A percentile compares a stretch with the other conserved stretches of the same genome.
These are phyloP conservation scores for Gambelia wislizenii DNA, from an alignment of 2,797 vertebrate genomes.

Conservation along the genomic window DNA sequence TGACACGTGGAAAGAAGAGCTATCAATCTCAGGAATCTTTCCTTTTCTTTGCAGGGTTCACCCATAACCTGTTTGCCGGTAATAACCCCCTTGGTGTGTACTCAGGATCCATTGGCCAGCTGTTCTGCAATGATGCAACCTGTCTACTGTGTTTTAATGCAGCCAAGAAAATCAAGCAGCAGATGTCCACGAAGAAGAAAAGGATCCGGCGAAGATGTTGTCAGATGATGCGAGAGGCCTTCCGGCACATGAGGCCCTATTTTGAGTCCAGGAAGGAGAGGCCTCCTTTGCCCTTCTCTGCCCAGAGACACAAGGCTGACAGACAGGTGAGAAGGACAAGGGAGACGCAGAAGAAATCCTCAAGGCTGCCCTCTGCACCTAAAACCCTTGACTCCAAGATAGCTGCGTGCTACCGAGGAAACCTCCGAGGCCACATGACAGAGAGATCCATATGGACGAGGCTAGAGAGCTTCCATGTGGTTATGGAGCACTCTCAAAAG, in stretches of 20 bases:
- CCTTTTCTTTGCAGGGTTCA: not conserved
- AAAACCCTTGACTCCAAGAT: not conserved
- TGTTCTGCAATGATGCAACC: conserved; percentile 56
- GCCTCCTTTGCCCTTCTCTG: too few relatives aligned
- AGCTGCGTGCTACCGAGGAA: not conserved
- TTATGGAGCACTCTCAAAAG: not conserved
- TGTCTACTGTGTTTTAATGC: conserved; percentile 48
- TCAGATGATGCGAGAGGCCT: too few relatives aligned
- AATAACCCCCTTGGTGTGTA: accelerated
- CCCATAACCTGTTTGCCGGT: too few relatives aligned
- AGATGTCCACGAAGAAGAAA: not conserved
- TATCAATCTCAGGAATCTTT: not conserved
- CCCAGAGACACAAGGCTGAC: not conserved
- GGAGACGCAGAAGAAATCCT: not conserved
- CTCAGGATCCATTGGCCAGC: conserved; percentile 15
- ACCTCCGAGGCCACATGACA: not conserved
- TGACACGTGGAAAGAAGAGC: not conserved
- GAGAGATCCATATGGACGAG: conserved; percentile 4
- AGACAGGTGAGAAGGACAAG: not conserved
- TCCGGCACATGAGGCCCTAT: too few relatives aligned
- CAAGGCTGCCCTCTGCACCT: accelerated
- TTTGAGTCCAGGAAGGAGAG: too few relatives aligned
- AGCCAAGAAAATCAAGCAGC: conserved; percentile 41
- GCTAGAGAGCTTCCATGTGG: not conserved
- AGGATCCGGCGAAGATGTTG: accelerated